Base-by-base conservation (phyloP, 1,140 invertebrate genomes). In the Cataglyphis hispanica region DNA sequence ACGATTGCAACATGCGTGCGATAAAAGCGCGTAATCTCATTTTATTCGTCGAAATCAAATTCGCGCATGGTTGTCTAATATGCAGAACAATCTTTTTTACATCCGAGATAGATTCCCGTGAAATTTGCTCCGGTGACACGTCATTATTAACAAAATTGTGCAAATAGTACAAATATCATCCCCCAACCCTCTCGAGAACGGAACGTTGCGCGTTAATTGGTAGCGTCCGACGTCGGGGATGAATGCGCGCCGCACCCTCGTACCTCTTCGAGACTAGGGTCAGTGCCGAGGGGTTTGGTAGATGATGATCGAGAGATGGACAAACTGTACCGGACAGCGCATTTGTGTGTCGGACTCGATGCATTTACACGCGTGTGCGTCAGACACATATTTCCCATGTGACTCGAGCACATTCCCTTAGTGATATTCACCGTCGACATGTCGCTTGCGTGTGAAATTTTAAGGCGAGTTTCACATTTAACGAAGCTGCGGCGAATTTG, bases 301-400 rank as follows among this genome's bases (percentile, higher is more conserved):
- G 84, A 84, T 61, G 87, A 87, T 88, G 87, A 88, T 88, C 78
- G 87, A 88, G 87, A 88, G 85, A 66, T 78, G 75, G 80, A 87
- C 87, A 86, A 86, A 81, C 87, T 84, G 50, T 67, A 85, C 60
- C 7, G 63, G 84, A 86, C 56, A 83, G 63, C 37, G 67, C 64
- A 27, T 83, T 81, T 22, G 34, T 60, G 64, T 83, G 78, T 67
- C 40, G 67, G 16, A 50, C 74, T 43, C 43, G 34, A 50, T 78
- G 34, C 50, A 83, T 85, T 80, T 60, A 34, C 43, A 63, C 63
- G 53, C 53, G 83, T 87, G 27, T 70, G 60, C 69, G 69, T 81
- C 40, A n/a, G 50, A 58, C 66, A 64, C 61, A 50, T 88, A 89
- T 89, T 89, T 89, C 88, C 88, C 88, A 78, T 87, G 86, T 89